phyloP scores from a whole-genome alignment of 2,797 vertebrate species.

The Scarus forsteni region DNA sequence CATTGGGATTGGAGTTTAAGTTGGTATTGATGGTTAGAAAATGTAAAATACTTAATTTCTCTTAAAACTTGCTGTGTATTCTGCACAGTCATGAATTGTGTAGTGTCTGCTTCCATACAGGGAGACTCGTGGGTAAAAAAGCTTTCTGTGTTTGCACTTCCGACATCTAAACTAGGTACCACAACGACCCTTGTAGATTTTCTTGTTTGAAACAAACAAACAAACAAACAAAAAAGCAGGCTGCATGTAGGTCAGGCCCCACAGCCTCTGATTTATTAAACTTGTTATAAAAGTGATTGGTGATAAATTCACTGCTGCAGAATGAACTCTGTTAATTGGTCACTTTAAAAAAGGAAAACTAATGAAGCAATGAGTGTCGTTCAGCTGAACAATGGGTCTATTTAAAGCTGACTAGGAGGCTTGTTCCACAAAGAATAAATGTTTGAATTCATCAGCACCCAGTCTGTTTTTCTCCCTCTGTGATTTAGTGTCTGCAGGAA shows the following conservation, averaged over 20 bases:
- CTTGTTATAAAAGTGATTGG: constrained; percentile 12
- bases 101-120: too few relatives aligned
- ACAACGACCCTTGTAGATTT: background rate
- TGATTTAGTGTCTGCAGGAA: constrained; percentile 65
- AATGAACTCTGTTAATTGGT: constrained; percentile 58
- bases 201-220: background rate
- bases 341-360: constrained; percentile 47
- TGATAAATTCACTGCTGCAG: constrained; percentile 35
- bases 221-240: background rate
- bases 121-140: too few relatives aligned
- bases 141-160: too few relatives aligned
- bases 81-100: too few relatives aligned
- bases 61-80: too few relatives aligned
- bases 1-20: too few relatives aligned
- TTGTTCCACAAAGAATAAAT: constrained; percentile 71
- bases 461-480: constrained; percentile 66
- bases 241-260: constrained; percentile 1
- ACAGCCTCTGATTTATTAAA: background rate
- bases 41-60: too few relatives aligned
- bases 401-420: constrained; percentile 75
- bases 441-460: constrained; percentile 75
- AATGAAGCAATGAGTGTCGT: constrained; percentile 40
- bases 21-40: too few relatives aligned
- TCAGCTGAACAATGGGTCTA: constrained; percentile 71
- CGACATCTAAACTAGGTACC: too few relatives aligned